These are phyloP conservation scores for Gobio occitaniae DNA, from an alignment of 2,797 vertebrate genomes.

Conservation along the genomic window DNA sequence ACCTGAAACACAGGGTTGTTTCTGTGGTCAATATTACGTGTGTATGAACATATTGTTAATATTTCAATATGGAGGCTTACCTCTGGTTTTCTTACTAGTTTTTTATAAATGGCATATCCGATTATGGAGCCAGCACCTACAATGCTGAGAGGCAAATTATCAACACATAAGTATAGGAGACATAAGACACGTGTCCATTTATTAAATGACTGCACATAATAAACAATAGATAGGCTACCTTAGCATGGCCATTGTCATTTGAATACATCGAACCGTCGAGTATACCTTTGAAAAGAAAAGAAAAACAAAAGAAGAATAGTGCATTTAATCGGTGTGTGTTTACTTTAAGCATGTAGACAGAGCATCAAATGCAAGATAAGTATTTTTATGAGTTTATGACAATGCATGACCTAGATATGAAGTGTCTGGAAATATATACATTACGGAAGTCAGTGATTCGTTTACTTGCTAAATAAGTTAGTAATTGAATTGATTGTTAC, in stretches of 20 bases:
- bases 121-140: constrained; percentile 76
- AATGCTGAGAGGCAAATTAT: constrained; percentile 63
- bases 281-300: constrained; percentile 67
- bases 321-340: background rate
- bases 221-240: constrained; percentile 65
- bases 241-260: constrained; percentile 73
- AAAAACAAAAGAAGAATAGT: background rate
- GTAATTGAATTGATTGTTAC: background rate
- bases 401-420: constrained; percentile 4
- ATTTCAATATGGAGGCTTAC: constrained; percentile 58
- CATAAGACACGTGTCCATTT: background rate
- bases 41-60: background rate
- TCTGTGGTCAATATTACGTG: background rate
- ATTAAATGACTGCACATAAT: background rate
- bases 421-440: background rate
- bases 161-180: background rate
- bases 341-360: too few species aligned
- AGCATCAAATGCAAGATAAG: background rate
- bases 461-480: background rate
- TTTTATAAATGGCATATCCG: constrained; percentile 63
- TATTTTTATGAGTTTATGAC: background rate
- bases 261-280: constrained; percentile 70
- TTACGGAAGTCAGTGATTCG: background rate
- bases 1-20: constrained; percentile 71
- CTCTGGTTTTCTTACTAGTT: constrained; percentile 68